Conservation (phyloP, 2,888 invertebrate species). For the Andrena chrysosceles region DNA sequence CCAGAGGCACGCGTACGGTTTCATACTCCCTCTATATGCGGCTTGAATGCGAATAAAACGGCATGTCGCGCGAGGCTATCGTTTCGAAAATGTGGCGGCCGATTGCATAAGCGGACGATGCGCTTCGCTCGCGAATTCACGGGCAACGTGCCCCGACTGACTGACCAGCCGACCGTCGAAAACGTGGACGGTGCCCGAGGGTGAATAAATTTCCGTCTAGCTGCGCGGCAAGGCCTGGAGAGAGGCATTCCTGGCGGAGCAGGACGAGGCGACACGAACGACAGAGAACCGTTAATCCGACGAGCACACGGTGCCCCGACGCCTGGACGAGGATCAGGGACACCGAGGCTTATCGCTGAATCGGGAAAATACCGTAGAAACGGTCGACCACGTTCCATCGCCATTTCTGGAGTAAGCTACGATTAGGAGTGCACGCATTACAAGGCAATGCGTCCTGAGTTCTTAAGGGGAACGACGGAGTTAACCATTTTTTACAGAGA, state of each 20-base stretch:
- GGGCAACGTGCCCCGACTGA: constrained; percentile 12
- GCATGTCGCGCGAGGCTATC: neutral
- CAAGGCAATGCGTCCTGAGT: neutral
- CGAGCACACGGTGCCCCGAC: neutral
- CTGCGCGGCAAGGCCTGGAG: neutral
- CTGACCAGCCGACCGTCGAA: constrained; percentile 17
- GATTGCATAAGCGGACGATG: neutral
- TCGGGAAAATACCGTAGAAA: constrained; percentile 60
- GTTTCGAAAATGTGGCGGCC: constrained; percentile 4
- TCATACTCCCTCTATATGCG: neutral
- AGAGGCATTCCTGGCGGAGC: constrained; percentile 12
- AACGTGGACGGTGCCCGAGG: constrained; percentile 1
- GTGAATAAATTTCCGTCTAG: constrained; percentile 38
- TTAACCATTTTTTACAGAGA: neutral
- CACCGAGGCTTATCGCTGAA: constrained; percentile 55
- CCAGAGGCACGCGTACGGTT: neutral
- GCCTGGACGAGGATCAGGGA: constrained; percentile 22
- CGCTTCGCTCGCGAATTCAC: neutral
- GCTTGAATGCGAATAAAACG: neutral
- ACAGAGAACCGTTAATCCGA: constrained; percentile 55
- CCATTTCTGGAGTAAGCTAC: constrained; percentile 42
- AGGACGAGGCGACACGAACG: constrained; percentile 26
- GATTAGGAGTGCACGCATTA: constrained; percentile 2
- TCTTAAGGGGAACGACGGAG: too few species aligned
- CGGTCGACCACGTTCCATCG: constrained; percentile 35